Base-by-base conservation (phyloP, 2,888 invertebrate genomes). In the Drosophila longiperda region DNA sequence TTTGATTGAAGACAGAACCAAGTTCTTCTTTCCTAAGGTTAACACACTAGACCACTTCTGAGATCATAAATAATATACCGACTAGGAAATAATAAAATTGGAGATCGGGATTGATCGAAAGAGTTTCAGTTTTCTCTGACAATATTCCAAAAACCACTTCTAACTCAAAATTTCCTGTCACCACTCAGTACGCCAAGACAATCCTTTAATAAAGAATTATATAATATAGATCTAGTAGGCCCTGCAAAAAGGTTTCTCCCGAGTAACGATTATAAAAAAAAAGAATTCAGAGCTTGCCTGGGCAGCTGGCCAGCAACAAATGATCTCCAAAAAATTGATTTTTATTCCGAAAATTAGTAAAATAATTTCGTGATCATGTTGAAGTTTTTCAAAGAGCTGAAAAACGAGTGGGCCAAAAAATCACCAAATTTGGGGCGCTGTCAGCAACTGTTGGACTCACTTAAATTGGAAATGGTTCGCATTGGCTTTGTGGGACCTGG, bases 401-500 rank as follows among this genome's bases (percentile, higher is more conserved):
- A 88, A 50, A 45, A 1, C 23, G 86, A 87, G 9, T 90, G 90
- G 90, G 32, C 66, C 6, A 87, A 88, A 36, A 58, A 53, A 26
- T 9, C 69, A 0, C 86, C 90, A 0, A 86, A 87, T 57, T 29
- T 87, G 52, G 33, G 32, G 1, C 68, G 53, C 6, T 86, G 89
- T 48, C 71, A 53, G 1, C 62, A 66, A 20, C 42, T 87, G 20
- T 50, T 87, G 67, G 73, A 87, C 6, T 65, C 60, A 0, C 57
- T 90, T 4, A 87, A 90, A 26, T n/a, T 86, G 73, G 89, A 90
- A 11, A 60, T 88, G 38, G 71, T 73, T 4, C 71, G 66, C 2
- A 60, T 70, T 9, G 68, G 82, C 6, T 75, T 82, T 15, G 42
- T 66, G 0, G 62, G 57, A 3, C 33, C 54, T 20, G 59, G 29